Conservation (phyloP, 2,888 invertebrate genomes). For the Morinoia aosen region DNA sequence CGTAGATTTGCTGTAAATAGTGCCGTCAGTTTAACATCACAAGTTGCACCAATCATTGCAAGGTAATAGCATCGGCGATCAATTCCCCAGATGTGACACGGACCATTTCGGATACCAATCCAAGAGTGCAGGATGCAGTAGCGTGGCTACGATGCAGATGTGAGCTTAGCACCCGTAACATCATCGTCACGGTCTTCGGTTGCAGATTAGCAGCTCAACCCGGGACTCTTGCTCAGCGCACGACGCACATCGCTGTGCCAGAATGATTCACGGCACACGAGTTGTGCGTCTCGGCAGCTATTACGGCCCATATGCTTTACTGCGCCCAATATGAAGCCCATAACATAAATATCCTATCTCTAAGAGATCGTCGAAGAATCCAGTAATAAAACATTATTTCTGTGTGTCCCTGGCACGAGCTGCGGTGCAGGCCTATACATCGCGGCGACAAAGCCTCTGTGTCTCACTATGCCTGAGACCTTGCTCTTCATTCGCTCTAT, state of each 20-base stretch:
- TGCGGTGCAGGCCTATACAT: no score
- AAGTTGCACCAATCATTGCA: background rate
- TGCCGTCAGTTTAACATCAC: background rate
- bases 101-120: no score
- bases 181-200: background rate
- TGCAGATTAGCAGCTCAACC: background rate
- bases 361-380: background rate
- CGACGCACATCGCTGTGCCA: background rate
- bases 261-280: background rate
- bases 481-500: no score
- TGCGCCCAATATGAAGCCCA: background rate
- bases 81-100: background rate
- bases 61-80: background rate
- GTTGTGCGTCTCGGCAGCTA: background rate
- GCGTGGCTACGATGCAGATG: background rate
- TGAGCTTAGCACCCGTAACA: background rate
- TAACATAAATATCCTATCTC: background rate
- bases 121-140: background rate
- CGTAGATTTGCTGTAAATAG: background rate
- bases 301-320: background rate
- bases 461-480: no score
- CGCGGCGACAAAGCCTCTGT: no score
- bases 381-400: background rate
- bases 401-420: background rate
- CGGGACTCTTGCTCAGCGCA: background rate